Conservation (phyloP, 2,113 vertebrate species). For the Aspiorhynchus laticeps region DNA sequence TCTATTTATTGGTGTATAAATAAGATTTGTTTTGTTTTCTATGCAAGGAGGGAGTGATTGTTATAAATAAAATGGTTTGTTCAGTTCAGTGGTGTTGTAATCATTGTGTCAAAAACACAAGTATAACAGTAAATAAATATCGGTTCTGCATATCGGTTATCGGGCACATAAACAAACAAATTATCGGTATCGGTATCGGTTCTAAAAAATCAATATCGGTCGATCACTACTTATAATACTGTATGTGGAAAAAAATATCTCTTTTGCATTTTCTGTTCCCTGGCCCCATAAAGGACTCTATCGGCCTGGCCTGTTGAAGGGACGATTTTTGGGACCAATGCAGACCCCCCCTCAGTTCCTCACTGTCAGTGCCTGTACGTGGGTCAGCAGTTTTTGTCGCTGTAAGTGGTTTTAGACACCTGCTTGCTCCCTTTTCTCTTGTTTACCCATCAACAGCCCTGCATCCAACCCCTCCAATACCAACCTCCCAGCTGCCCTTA, state of each 20-base stretch:
- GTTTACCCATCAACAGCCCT: conserved; percentile 28
- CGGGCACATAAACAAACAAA: too few relatives aligned
- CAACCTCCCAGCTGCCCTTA: not conserved
- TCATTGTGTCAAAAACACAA: too few relatives aligned
- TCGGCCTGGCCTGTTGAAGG: conserved; percentile 54
- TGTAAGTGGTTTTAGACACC: conserved; percentile 61
- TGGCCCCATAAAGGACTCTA: conserved; percentile 47
- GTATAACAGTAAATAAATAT: too few relatives aligned
- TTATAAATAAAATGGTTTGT: too few relatives aligned
- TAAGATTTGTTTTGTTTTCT: too few relatives aligned
- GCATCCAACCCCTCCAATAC: conserved; percentile 21
- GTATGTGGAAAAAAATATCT: not conserved
- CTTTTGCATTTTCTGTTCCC: conserved; percentile 29
- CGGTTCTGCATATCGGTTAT: too few relatives aligned
- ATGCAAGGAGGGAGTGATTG: too few relatives aligned
- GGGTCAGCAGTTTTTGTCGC: conserved; percentile 67
- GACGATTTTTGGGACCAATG: conserved; percentile 55
- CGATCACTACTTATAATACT: too few relatives aligned
- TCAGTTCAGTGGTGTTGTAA: too few relatives aligned
- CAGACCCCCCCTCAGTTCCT: conserved; percentile 64
- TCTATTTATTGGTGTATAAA: too few relatives aligned
- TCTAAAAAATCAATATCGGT: too few relatives aligned
- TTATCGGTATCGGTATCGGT: too few relatives aligned
- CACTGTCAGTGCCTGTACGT: conserved; percentile 66
- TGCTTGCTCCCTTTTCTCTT: conserved; percentile 10